These are phyloP conservation scores for Osmoderma eremita DNA, from an alignment of 2,888 invertebrate genomes.

Conservation along the genomic window DNA sequence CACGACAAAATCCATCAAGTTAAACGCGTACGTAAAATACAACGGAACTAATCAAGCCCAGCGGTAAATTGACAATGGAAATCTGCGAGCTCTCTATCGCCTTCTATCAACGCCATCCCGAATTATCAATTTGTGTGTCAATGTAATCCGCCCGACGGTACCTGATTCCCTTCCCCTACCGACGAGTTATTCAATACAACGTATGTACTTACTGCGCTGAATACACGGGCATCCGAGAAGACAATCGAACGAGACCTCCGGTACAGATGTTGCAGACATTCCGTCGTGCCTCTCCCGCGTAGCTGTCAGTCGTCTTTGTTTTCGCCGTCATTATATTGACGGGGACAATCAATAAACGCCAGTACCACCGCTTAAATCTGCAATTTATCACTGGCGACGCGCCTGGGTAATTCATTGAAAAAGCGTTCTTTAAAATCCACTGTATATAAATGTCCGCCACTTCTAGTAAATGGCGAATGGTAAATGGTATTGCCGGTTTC, in stretches of 20 bases:
- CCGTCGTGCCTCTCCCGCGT: conserved; percentile 13
- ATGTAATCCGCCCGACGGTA: no score
- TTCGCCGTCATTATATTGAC: conserved; percentile 32
- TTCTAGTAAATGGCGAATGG: conserved; percentile 6
- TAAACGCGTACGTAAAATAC: no score
- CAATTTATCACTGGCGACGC: conserved; percentile 23
- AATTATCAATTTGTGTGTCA: conserved; percentile 13
- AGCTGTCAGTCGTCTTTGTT: conserved; percentile 28
- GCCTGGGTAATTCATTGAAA: conserved; percentile 25
- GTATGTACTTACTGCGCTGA: neutral
- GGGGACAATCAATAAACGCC: conserved; percentile 29
- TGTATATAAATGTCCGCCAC: conserved; percentile 18
- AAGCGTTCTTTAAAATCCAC: conserved; percentile 22
- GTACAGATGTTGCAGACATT: conserved; percentile 29
- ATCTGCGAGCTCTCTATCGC: neutral
- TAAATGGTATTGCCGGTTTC: neutral
- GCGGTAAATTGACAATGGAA: neutral
- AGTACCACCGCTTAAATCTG: conserved; percentile 27
- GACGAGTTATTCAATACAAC: no score
- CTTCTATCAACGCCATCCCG: neutral
- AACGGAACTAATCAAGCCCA: no score
- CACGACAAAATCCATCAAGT: no score
- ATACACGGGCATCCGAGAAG: neutral
- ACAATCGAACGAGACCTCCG: conserved; percentile 8
- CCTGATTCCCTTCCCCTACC: no score